Base-by-base conservation (phyloP, 2,888 invertebrate genomes). In the Ctenicera cuprea region DNA sequence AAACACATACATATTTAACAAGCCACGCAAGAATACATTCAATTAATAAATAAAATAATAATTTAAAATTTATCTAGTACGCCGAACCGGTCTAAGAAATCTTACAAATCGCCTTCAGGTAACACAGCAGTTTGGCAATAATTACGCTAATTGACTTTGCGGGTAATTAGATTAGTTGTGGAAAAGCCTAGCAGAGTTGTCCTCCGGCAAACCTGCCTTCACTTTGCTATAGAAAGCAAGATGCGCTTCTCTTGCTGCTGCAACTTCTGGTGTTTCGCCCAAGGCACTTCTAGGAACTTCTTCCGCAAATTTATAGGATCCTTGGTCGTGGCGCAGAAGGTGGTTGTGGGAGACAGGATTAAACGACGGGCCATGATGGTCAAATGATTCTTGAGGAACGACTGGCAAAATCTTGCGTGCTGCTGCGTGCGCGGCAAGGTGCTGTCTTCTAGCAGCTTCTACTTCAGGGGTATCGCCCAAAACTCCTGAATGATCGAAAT, bases 181-280 rank as follows among this genome's bases (percentile, higher is more conserved):
- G 18, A 48, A 48, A 18, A 3, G 16, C 14, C 18, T 11, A 18
- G 14, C 11, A 8, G 48, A 16, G 3, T 48, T 16, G 9, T 78
- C 48, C 14, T 62, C 57, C 4, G 80, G 79, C 12, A 79, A 67
- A 14, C 45, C 16, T 16, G 76, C 70, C 26, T 65, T 77, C 3
- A 75, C 62, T 63, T 71, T 73, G n/a, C 71, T 71, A 16, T 68
- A 73, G 18, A 74, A 76, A n/a, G 75, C 73, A 11, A 82, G 67
- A 76, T 83, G 82, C 5, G 80, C 80, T 38, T 75, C 69, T 62
- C 80, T 77, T 0, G 82, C 82, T 12, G 80, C 82, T 16, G 78
- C 77, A 9, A 83, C 82, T 74, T 83, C 83, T 3, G 82, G 82
- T 20, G 79, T 78, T 68, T 82, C 82, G 8, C 80, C 82, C 41